Base-by-base conservation (phyloP, 2,888 invertebrate genomes). In the Branchipolynoe longqiensis region DNA sequence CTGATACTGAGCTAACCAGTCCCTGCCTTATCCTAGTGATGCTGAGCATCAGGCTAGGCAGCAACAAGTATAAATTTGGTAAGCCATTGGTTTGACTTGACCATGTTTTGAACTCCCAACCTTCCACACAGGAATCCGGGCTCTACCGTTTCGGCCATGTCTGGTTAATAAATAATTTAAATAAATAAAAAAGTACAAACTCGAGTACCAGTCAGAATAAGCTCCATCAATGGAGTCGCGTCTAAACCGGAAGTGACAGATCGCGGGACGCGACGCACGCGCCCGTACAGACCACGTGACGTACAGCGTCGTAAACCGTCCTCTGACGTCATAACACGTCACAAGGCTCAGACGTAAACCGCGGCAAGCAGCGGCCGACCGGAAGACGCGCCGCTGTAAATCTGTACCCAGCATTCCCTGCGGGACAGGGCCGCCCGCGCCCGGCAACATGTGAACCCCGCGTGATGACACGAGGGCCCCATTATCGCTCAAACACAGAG, bases 221-320 rank as follows among this genome's bases (percentile, higher is more conserved):
- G n/a, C n/a, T n/a, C n/a, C n/a, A n/a, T n/a, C n/a, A n/a, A n/a
- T 2, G 69, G n/a, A 14, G 69, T n/a, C 22, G 38, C 69, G 69
- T 69, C 69, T 69, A 62, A 38, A 69, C 69, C 69, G 69, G 69
- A 69, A 69, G 69, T 69, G 69, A 69, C 69, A 69, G 69, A 69
- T 69, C 69, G 33, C 36, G 69, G 22, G 69, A 69, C 69, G 36
- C 62, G 4, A 31, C 31, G 62, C 25, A 31, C 31, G 62, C 62
- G 62, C 31, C 62, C 62, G 25, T 62, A 62, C n/a, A 25, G 31
- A 31, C n/a, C 69, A 69, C 38, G 69, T 69, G 69, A 69, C 36
- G 33, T 69, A 69, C 18, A 38, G 36, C 36, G 38, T 25, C 69
- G 38, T 69, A 69, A 69, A 33, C 38, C 25, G 69, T 69, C 69